phyloP scores from a whole-genome alignment of 2,888 invertebrate species.

The Leptinotarsa haldemani region DNA sequence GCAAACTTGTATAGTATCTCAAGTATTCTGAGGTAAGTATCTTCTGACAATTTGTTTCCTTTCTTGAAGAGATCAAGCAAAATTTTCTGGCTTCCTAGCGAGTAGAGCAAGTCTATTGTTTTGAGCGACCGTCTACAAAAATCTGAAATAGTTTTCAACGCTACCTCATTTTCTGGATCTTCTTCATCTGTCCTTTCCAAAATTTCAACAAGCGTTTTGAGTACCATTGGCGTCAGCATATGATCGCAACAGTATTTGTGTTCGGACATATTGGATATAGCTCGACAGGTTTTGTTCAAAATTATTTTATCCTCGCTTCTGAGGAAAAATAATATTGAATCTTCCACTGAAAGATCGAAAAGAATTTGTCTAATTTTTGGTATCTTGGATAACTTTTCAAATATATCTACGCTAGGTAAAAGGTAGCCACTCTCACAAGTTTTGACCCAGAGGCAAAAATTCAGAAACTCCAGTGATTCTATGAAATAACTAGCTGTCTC shows the following conservation, averaged over 20 bases:
- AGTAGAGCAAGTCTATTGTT: constrained; percentile 50
- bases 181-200: constrained; percentile 49
- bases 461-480: constrained; percentile 55
- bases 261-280: constrained; percentile 55
- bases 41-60: constrained; percentile 45
- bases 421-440: constrained; percentile 51
- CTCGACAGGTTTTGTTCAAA: constrained; percentile 54
- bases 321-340: constrained; percentile 54
- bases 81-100: constrained; percentile 44
- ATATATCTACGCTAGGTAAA: constrained; percentile 46
- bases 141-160: constrained; percentile 53
- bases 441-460: constrained; percentile 56
- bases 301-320: constrained; percentile 51
- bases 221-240: constrained; percentile 54
- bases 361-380: constrained; percentile 54
- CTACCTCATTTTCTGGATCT: constrained; percentile 54
- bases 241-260: constrained; percentile 58
- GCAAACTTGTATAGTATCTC: constrained; percentile 52
- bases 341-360: constrained; percentile 57
- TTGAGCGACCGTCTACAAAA: constrained; percentile 51
- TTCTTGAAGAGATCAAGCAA: constrained; percentile 52
- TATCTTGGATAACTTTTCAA: constrained; percentile 51
- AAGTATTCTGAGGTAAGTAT: constrained; percentile 49
- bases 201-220: constrained; percentile 51
- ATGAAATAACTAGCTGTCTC: constrained; percentile 54